phyloP scores from a whole-genome alignment of 2,797 vertebrate genomes.

The Trachops cirrhosus region DNA sequence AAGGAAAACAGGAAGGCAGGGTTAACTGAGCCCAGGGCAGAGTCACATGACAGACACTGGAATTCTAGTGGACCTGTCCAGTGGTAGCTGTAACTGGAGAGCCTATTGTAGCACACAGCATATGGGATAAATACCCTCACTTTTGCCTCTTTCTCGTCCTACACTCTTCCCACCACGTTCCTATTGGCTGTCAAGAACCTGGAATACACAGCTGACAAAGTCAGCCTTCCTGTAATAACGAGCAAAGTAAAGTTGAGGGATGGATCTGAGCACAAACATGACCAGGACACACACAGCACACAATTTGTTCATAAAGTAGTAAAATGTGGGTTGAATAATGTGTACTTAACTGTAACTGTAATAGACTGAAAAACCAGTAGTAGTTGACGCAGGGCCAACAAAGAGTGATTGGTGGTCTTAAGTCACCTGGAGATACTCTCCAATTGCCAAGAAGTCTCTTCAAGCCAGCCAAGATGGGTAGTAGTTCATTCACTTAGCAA shows the following conservation, averaged over 20 bases:
- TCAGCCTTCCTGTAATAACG: background rate
- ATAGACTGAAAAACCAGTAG: background rate
- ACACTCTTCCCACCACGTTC: background rate
- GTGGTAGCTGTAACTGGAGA: background rate
- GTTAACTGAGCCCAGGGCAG: background rate
- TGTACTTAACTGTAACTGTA: background rate
- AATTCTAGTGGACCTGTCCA: background rate
- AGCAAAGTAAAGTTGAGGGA: background rate
- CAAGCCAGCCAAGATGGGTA: background rate
- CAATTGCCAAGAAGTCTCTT: background rate
- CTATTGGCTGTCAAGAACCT: background rate
- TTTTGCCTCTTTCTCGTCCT: background rate
- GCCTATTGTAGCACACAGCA: background rate
- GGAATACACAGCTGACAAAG: background rate
- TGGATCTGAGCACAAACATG: background rate
- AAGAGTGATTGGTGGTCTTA: background rate
- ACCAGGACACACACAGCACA: background rate
- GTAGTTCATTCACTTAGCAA: background rate
- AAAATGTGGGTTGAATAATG: background rate
- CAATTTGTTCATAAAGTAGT: background rate
- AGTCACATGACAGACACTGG: background rate
- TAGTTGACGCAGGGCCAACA: background rate
- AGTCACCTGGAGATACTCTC: background rate
- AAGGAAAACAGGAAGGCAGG: background rate
- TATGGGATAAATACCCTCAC: background rate